Evolutionary conservation across 1,140 invertebrate species (phyloP).

Genomic region (Conus ventricosus): DNA sequence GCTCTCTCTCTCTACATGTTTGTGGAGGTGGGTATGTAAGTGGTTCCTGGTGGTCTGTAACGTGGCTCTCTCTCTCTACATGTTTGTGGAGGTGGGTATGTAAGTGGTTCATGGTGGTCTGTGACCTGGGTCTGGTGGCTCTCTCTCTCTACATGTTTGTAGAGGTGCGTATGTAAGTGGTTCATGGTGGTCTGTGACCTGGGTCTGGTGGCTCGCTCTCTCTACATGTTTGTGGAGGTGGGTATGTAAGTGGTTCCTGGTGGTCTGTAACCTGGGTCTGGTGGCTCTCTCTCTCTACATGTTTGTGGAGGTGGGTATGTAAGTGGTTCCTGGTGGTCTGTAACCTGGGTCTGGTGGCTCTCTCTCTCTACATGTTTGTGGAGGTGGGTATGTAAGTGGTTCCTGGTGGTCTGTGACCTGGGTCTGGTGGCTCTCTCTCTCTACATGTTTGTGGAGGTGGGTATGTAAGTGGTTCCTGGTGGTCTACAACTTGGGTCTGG

Average conservation of each 20-base stretch:
- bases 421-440: slow-evolving; percentile 86
- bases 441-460: too few species aligned
- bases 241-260: slow-evolving; percentile 85
- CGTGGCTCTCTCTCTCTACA: slow-evolving; percentile 80
- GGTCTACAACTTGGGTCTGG: slow-evolving; percentile 90
- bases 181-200: slow-evolving; percentile 89
- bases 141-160: slow-evolving; percentile 75
- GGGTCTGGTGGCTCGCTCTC: slow-evolving; percentile 88
- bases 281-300: slow-evolving; percentile 80
- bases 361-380: slow-evolving; percentile 74
- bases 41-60: slow-evolving; percentile 90
- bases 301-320: too few species aligned
- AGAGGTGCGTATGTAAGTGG: too few species aligned
- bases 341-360: slow-evolving; percentile 89
- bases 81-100: too few species aligned
- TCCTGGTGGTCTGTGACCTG: slow-evolving; percentile 90
- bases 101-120: slow-evolving; percentile 86
- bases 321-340: slow-evolving; percentile 87
- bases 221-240: too few species aligned
- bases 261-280: slow-evolving; percentile 92
- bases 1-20: slow-evolving; percentile 78
- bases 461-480: slow-evolving; percentile 87
- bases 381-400: too few species aligned
- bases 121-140: slow-evolving; percentile 91
- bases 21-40: too few species aligned